These are phyloP conservation scores for Acanthornis magna DNA, from an alignment of 2,797 vertebrate genomes.

Conservation along the genomic window DNA sequence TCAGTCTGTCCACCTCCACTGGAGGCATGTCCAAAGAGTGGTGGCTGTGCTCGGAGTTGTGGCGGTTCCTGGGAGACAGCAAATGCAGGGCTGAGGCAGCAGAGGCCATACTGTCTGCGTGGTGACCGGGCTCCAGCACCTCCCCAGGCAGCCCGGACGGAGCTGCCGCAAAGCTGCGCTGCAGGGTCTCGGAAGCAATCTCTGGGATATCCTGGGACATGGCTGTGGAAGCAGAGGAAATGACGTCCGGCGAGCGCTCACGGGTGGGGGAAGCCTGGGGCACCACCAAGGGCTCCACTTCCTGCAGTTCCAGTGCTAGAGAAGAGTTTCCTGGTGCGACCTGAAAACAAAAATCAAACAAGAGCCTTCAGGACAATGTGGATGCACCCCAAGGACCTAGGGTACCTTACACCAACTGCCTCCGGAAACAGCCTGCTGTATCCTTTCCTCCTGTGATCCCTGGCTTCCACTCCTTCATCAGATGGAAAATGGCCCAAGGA, in stretches of 20 bases:
- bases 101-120: conserved; percentile 92
- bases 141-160: conserved; percentile 51
- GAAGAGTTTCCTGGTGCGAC: conserved; percentile 74
- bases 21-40: conserved; percentile 84
- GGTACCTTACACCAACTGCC: background rate
- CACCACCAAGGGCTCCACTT: conserved; percentile 85
- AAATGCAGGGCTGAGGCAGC: conserved; percentile 91
- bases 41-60: conserved; percentile 78
- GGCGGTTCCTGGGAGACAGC: conserved; percentile 85
- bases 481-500: background rate
- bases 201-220: conserved; percentile 97
- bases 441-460: background rate
- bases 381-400: background rate
- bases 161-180: conserved; percentile 71
- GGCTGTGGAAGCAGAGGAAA: conserved; percentile 95
- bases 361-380: background rate
- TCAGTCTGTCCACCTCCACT: conserved; percentile 83
- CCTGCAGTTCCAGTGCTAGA: conserved; percentile 83
- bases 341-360: background rate
- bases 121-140: conserved; percentile 76
- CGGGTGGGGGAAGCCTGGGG: conserved; percentile 90
- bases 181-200: conserved; percentile 92
- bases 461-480: background rate
- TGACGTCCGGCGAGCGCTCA: conserved; percentile 94
- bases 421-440: background rate